phyloP scores from a whole-genome alignment of 2,888 invertebrate species.

The Morinoia aosen region DNA sequence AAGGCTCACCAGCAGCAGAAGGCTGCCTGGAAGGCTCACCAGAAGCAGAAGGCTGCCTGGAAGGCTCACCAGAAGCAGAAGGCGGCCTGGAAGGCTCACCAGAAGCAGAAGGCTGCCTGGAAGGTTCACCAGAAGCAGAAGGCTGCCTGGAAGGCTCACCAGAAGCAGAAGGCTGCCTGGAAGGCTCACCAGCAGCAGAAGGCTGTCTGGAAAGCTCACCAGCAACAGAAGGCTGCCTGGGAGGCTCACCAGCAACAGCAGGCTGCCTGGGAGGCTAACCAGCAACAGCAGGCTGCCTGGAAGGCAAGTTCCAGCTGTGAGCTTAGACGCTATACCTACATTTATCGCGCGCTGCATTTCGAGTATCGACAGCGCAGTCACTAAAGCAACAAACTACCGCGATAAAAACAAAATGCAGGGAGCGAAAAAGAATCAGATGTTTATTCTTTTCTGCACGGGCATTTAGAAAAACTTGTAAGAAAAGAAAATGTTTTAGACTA shows the following conservation, averaged over 20 bases:
- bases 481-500: neutral
- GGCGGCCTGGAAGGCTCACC: neutral
- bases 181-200: too few species aligned
- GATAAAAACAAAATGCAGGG: neutral
- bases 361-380: constrained; percentile 24
- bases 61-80: too few species aligned
- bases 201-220: too few species aligned
- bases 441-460: neutral
- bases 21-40: neutral
- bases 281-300: too few species aligned
- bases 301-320: too few species aligned
- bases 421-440: neutral
- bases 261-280: too few species aligned
- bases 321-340: neutral
- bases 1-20: neutral
- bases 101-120: too few species aligned
- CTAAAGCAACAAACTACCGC: constrained; percentile 45
- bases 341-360: neutral
- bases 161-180: neutral
- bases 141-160: neutral
- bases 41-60: too few species aligned
- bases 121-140: neutral
- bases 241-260: too few species aligned
- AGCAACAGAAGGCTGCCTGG: too few species aligned
- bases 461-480: neutral